Evolutionary conservation across 2,888 invertebrate species (phyloP), one percentile per base, ranked within the genome.

Genomic region (Choreutis nemorana): DNA sequence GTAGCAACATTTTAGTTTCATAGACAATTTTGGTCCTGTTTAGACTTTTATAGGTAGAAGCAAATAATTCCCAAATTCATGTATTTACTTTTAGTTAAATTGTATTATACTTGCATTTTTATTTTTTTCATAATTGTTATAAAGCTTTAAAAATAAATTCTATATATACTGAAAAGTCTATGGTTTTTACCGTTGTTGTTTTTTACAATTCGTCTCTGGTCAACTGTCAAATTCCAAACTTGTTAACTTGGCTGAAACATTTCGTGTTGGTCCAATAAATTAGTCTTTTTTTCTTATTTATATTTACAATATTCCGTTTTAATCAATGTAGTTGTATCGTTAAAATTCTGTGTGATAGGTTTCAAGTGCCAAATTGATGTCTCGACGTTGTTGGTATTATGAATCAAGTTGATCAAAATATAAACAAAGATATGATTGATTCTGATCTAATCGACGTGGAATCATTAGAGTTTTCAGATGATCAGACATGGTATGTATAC

Each of bases 401-500:
- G 73, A 64, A 72, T 72, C 71, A 61, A 12, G 45, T 50, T 70
- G 67, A 72, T 71, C 71, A 73, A 70, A 77, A 77, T 75, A 75
- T 72, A 78, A 75, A 78, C 77, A 75, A 78, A 73, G 75, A 73
- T 75, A 75, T 78, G 77, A 58, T 64, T 57, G 75, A 75, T 63
- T 63, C 56, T 56, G 81, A 81, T 55, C 65, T 82, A 46, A 82
- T 84, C 50, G 81, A 83, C 68, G 67, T 83, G 55, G 73, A 75
- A 54, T 63, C 78, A 45, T 61, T 83, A 45, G 72, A 81, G 62
- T 79, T 78, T 59, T 65, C 67, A 37, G 75, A 83, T 61, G 73
- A 82, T 54, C 83, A 84, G 66, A 82, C 81, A 42, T 85, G 84
- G 84, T 85, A 52, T 70, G 81, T 45, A 31, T 12, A 4, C 16